Evolutionary conservation across 2,888 invertebrate species (phyloP), one percentile per base, ranked within the genome.

Genomic region (Drosophila pegasa): DNA sequence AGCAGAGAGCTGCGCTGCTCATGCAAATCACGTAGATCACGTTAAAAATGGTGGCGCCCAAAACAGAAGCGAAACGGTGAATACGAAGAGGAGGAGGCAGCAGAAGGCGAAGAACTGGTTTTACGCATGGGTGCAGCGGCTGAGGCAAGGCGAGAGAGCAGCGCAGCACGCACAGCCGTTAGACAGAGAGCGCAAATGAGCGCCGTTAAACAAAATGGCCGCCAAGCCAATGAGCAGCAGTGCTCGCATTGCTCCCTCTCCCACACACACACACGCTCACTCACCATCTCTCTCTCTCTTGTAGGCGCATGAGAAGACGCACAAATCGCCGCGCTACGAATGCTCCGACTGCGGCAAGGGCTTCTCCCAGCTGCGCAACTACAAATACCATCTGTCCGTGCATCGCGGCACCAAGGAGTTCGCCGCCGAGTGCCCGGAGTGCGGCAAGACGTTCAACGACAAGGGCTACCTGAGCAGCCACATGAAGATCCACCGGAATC

Each of bases 381-480:
- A 95, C 92, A 96, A 96, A 92, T 97, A 97, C 89, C 97, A 97
- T 90, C 92, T 94, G 90, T 96, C 96, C 1, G 95, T 96, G 22
- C 97, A 97, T 90, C 95, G 96, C 54, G 97, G 97, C 1, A 96
- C 96, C 25, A 94, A 95, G 78, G 96, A 96, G 92, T 97, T 97
- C 82, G 96, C 96, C 0, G 93, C 92, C 2, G 92, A 93, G 71
- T 95, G 95, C 83, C 94, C 94, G 7, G 95, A 95, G 90, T 97
- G 97, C 89, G 96, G 96, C 27, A 97, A 97, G 92, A 94, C 95
- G 78, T 97, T 97, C 92, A 97, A 97, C 90, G 97, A 97, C 87
- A 94, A 95, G 78, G 96, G 97, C 35, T 97, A 97, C 90, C 93
- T 97, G 10, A 96, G 96, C 92, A 96, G 96, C 75, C 97, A 97